These are phyloP conservation scores for Smittia sp. DNA, from an alignment of 2,888 invertebrate genomes.

Conservation along the genomic window DNA sequence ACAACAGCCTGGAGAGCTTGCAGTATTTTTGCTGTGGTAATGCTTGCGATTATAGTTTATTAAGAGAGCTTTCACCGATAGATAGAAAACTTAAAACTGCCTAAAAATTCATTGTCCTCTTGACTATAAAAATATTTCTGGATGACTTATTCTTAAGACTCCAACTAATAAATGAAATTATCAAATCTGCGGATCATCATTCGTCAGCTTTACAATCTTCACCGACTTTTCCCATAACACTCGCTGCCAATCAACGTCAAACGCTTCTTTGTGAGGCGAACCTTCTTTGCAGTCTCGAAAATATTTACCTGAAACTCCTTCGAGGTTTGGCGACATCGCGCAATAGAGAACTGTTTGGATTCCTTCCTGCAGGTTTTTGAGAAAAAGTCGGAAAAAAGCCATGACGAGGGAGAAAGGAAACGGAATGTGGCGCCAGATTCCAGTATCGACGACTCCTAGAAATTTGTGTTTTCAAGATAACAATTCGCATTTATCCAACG, in stretches of 20 bases:
- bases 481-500: no score
- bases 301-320: constrained; percentile 28
- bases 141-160: no score
- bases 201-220: constrained; percentile 25
- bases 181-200: constrained; percentile 7
- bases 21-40: background rate
- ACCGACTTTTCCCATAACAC: constrained; percentile 34
- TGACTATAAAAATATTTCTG: no score
- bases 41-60: no score
- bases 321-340: constrained; percentile 12
- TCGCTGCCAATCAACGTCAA: background rate
- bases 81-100: no score
- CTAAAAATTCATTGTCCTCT: no score
- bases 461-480: background rate
- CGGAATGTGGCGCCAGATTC: constrained; percentile 73
- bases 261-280: background rate
- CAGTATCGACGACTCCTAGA: constrained; percentile 58
- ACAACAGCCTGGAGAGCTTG: no score
- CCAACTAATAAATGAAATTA: background rate
- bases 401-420: constrained; percentile 31
- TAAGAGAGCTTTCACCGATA: no score
- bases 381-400: background rate
- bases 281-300: constrained; percentile 27
- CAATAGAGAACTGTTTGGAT: constrained; percentile 29
- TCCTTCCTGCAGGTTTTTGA: constrained; percentile 30